Conservation (phyloP, 2,797 vertebrate genomes). For the Amblyraja radiata region DNA sequence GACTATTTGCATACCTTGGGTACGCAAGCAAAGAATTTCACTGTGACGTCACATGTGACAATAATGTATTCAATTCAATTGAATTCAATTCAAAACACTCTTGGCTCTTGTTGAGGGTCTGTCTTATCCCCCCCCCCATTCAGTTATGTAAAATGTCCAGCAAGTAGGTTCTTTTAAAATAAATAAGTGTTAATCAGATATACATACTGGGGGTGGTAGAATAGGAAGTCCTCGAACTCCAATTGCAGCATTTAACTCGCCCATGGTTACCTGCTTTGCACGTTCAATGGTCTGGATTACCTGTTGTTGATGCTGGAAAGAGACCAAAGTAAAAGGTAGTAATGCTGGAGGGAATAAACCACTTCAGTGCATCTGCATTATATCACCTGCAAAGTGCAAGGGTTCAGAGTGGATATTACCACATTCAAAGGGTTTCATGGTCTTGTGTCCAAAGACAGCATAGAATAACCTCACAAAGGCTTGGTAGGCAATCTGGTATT, state of each 20-base stretch:
- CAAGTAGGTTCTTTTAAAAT: background rate
- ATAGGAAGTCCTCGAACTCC: slow-evolving; percentile 81
- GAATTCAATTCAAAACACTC: too few relatives aligned
- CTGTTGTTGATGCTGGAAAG: slow-evolving; percentile 80
- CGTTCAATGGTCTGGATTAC: slow-evolving; percentile 90
- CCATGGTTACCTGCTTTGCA: slow-evolving; percentile 95
- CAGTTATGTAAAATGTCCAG: background rate
- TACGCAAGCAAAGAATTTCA: too few relatives aligned
- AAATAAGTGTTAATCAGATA: slow-evolving; percentile 45
- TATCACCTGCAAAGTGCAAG: background rate
- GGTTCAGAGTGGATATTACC: background rate
- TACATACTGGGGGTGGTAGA: slow-evolving; percentile 68
- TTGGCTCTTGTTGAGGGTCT: too few relatives aligned
- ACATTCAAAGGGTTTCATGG: background rate
- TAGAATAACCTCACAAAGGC: background rate
- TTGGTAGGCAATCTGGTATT: background rate
- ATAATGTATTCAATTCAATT: too few relatives aligned
- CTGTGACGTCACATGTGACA: too few relatives aligned
- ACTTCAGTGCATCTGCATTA: background rate
- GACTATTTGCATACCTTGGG: too few relatives aligned
- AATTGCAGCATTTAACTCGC: slow-evolving; percentile 86
- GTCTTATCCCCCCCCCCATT: too few relatives aligned
- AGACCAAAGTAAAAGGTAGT: background rate
- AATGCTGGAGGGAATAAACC: background rate
- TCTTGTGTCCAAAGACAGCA: background rate